Evolutionary conservation across 30 jellyfish, hydroid and myxozoan genomes (phyloP).

Genomic region (Catostylus mosaicus): DNA sequence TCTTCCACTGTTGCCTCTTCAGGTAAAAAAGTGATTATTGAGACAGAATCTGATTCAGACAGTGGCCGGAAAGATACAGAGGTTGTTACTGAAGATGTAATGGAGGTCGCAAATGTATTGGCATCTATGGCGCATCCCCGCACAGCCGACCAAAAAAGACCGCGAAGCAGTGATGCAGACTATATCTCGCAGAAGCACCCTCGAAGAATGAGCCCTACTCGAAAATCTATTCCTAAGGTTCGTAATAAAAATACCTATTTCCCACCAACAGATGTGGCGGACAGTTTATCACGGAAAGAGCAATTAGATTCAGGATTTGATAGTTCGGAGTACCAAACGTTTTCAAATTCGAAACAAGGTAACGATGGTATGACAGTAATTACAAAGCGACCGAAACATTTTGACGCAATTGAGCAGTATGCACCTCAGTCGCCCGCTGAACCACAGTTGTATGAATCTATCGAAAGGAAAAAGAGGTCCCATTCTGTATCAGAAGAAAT

Average conservation of each 20-base stretch:
- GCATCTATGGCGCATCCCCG: constrained; percentile 66
- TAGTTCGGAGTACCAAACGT: not conserved
- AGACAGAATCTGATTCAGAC: not conserved
- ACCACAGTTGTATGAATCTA: not conserved
- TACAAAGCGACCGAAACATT: not conserved
- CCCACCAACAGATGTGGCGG: too few relatives aligned
- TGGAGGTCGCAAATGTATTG: constrained; percentile 60
- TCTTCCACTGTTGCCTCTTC: not conserved
- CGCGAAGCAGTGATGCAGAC: not conserved
- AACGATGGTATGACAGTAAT: not conserved
- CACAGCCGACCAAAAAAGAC: constrained; percentile 32
- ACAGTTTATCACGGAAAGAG: not conserved
- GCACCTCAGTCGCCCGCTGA: not conserved
- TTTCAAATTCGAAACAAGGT: not conserved
- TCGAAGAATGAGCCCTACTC: constrained; percentile 3
- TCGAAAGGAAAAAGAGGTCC: constrained; percentile 56
- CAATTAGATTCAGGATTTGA: constrained; percentile 12
- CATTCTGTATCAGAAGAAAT: constrained; percentile 45
- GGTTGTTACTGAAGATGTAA: constrained; percentile 15
- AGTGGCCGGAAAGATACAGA: not conserved
- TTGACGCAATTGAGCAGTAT: not conserved
- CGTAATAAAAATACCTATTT: too few relatives aligned
- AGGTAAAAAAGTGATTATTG: not conserved
- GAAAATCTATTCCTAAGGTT: too few relatives aligned
- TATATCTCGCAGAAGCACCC: constrained; percentile 11